These are phyloP conservation scores for Cataglyphis altisquamis DNA, from an alignment of 2,888 invertebrate species.

Conservation along the genomic window DNA sequence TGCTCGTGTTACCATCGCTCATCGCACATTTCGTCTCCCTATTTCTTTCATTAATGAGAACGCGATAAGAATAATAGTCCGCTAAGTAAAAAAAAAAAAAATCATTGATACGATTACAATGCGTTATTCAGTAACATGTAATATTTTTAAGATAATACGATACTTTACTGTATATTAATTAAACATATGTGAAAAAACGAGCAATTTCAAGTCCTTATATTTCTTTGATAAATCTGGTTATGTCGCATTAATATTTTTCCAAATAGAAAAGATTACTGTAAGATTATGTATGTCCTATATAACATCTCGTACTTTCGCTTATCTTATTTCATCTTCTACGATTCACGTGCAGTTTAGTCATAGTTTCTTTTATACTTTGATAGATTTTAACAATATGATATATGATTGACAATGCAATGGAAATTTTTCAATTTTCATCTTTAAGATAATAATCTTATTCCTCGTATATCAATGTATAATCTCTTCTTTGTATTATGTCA, in stretches of 20 bases:
- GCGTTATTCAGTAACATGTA: not conserved
- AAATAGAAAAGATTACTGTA: not conserved
- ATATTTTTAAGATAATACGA: not conserved
- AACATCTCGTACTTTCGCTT: not conserved
- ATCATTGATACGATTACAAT: not conserved
- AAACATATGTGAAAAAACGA: not conserved
- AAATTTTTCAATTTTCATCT: conserved; percentile 24
- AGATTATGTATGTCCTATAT: conserved; percentile 12
- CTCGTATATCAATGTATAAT: not conserved
- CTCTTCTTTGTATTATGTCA: not conserved
- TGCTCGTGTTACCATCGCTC: not conserved
- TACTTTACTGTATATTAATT: not conserved
- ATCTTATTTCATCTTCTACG: conserved; percentile 10
- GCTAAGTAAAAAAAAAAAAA: not conserved
- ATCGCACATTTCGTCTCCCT: not conserved
- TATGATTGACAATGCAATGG: not conserved
- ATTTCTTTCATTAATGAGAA: not conserved
- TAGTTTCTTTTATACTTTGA: conserved; percentile 21
- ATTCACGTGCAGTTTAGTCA: not conserved
- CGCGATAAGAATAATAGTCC: not conserved
- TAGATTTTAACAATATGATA: conserved; percentile 23
- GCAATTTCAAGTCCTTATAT: not conserved
- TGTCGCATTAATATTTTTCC: conserved; percentile 1
- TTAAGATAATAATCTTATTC: conserved; percentile 10
- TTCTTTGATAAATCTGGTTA: not conserved